Conservation (phyloP, 2,113 vertebrate genomes). For the Athene cunicularia region DNA sequence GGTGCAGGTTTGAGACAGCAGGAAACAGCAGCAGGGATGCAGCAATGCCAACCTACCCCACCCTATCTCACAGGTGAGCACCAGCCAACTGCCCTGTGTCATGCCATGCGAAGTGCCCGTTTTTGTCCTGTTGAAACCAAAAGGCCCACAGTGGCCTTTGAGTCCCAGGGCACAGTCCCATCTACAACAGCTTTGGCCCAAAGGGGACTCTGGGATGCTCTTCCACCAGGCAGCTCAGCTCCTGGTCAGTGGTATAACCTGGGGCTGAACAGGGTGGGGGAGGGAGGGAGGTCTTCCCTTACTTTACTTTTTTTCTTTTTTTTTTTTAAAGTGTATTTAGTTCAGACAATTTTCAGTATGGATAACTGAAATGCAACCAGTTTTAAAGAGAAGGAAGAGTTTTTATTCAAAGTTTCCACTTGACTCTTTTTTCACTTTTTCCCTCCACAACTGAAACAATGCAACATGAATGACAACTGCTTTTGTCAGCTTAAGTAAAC, state of each 20-base stretch:
- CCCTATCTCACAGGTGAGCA: background rate
- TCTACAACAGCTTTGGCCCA: background rate
- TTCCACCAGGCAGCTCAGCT: background rate
- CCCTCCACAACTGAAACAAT: background rate
- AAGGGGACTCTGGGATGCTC: too few species aligned
- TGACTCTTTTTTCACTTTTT: fast-evolving
- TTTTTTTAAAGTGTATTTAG: background rate
- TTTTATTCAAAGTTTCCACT: background rate
- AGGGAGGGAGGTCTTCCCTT: background rate
- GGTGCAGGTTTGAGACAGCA: background rate
- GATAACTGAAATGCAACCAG: background rate
- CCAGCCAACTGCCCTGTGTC: background rate
- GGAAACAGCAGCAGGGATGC: background rate
- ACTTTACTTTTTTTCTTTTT: background rate
- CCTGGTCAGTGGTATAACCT: background rate
- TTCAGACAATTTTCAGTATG: background rate
- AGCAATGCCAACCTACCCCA: background rate
- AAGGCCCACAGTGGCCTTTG: background rate
- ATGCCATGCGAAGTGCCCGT: fast-evolving
- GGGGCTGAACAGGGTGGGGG: background rate
- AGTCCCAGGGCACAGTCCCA: background rate
- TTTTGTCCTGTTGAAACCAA: background rate
- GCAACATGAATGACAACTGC: background rate
- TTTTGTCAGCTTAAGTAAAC: background rate
- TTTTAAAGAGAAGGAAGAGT: background rate